phyloP scores from a whole-genome alignment of 2,113 vertebrate genomes.

The cattle (Bos taurus) region DNA sequence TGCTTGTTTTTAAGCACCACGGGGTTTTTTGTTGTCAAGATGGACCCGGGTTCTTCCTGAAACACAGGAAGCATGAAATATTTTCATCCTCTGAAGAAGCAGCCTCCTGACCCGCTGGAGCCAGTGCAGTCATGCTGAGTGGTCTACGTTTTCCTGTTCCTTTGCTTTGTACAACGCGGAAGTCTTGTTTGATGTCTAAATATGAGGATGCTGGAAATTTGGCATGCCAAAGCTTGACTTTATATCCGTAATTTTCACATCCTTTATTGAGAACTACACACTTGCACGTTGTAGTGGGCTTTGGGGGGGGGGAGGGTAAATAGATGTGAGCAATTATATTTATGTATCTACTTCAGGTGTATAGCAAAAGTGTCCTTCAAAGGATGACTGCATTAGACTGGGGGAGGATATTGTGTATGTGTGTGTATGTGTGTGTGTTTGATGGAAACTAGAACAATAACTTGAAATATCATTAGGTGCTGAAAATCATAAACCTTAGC shows the following conservation, averaged over 20 bases:
- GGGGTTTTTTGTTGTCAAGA: slow-evolving; percentile 74
- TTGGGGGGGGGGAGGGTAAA: background rate
- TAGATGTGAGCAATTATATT: slow-evolving; percentile 49
- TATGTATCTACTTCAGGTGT: background rate
- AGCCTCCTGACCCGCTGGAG: slow-evolving; percentile 77
- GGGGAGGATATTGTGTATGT: background rate
- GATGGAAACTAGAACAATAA: background rate
- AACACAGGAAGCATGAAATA: slow-evolving; percentile 79
- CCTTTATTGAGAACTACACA: slow-evolving; percentile 50
- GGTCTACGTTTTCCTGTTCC: slow-evolving; percentile 83
- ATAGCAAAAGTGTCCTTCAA: background rate
- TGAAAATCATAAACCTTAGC: background rate
- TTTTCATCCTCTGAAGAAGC: slow-evolving; percentile 78
- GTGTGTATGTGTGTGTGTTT: background rate
- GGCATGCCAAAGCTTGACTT: slow-evolving; percentile 73
- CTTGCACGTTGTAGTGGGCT: background rate
- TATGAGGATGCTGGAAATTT: slow-evolving; percentile 74
- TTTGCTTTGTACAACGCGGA: slow-evolving; percentile 77
- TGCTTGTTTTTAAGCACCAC: slow-evolving; percentile 75
- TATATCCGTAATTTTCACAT: slow-evolving; percentile 77
- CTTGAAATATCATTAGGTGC: background rate
- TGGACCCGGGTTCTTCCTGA: slow-evolving; percentile 81
- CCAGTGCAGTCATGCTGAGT: slow-evolving; percentile 77
- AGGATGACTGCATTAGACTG: background rate
- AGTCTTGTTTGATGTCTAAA: slow-evolving; percentile 80